A percentile compares a stretch with the other conserved stretches of the same genome.
Conservation (phyloP, 2,888 invertebrate species). For the Brachylomia viminalis region DNA sequence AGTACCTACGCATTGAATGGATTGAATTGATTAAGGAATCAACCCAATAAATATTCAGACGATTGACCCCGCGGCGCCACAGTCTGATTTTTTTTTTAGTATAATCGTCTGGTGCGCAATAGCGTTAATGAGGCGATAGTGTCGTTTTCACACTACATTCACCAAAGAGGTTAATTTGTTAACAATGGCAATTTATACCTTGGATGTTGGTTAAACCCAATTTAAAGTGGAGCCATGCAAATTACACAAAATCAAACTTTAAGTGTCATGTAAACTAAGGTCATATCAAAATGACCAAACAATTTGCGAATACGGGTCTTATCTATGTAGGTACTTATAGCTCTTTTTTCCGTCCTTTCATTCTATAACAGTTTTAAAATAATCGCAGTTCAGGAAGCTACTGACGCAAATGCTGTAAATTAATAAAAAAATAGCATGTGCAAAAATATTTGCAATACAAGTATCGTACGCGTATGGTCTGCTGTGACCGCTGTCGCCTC, state of each 20-base stretch:
- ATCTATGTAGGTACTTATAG: neutral
- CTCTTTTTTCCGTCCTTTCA: neutral
- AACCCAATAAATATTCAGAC: slow-evolving; percentile 80
- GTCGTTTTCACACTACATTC: slow-evolving; percentile 27
- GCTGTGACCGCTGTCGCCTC: slow-evolving; percentile 72
- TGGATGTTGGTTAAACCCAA: neutral
- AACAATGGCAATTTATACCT: neutral
- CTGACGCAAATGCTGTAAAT: slow-evolving; percentile 1
- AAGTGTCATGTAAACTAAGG: neutral
- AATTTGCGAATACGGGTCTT: neutral
- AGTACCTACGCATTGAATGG: slow-evolving; percentile 71
- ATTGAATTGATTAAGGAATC: slow-evolving; percentile 79
- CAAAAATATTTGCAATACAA: neutral
- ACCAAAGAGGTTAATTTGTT: slow-evolving; percentile 2
- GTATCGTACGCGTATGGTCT: slow-evolving; percentile 70
- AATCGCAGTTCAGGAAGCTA: neutral
- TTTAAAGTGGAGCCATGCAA: neutral
- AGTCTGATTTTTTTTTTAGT: slow-evolving; percentile 67
- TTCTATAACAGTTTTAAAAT: neutral
- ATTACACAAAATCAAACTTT: neutral
- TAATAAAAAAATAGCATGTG: neutral
- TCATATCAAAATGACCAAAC: neutral
- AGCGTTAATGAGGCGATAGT: slow-evolving; percentile 51
- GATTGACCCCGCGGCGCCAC: slow-evolving; percentile 75
- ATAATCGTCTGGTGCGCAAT: slow-evolving; percentile 74